These are phyloP conservation scores for Epinephelus cyanopodus DNA, from an alignment of 2,113 vertebrate species.

Conservation along the genomic window DNA sequence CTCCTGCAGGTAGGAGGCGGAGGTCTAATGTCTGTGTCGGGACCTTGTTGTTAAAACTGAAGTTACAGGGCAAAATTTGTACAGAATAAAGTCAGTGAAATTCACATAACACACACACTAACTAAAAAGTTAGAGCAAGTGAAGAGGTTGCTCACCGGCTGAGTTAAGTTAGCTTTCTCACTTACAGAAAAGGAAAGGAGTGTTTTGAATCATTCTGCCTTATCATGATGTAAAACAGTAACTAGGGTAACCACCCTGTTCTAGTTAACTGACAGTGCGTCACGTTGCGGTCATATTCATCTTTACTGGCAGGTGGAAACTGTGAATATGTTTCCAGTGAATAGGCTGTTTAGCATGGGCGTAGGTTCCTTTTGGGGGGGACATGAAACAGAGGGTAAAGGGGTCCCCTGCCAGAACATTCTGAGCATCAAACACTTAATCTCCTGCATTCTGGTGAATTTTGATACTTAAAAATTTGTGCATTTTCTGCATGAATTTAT, in stretches of 20 bases:
- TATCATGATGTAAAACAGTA: not conserved
- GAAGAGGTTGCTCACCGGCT: not conserved
- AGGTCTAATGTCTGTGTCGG: not conserved
- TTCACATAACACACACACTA: not conserved
- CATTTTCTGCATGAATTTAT: no score
- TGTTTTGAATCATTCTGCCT: not conserved
- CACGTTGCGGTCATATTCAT: not conserved
- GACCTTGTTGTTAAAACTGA: not conserved
- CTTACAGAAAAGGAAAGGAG: not conserved
- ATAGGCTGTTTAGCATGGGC: not conserved
- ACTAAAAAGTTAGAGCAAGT: slow-evolving; percentile 13
- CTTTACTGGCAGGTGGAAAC: not conserved
- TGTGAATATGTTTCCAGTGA: not conserved
- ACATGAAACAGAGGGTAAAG: no score
- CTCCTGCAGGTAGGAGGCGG: slow-evolving; percentile 91
- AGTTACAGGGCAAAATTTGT: not conserved
- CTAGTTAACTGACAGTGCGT: not conserved
- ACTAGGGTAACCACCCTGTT: not conserved
- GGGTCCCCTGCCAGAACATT: no score
- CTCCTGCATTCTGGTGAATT: no score
- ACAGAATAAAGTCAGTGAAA: not conserved
- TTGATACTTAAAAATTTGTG: no score
- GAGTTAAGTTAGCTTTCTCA: not conserved
- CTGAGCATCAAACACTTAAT: no score
- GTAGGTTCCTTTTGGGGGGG: no score